These are phyloP conservation scores for Polymixis lichenea DNA, from an alignment of 2,888 invertebrate species.

Conservation along the genomic window DNA sequence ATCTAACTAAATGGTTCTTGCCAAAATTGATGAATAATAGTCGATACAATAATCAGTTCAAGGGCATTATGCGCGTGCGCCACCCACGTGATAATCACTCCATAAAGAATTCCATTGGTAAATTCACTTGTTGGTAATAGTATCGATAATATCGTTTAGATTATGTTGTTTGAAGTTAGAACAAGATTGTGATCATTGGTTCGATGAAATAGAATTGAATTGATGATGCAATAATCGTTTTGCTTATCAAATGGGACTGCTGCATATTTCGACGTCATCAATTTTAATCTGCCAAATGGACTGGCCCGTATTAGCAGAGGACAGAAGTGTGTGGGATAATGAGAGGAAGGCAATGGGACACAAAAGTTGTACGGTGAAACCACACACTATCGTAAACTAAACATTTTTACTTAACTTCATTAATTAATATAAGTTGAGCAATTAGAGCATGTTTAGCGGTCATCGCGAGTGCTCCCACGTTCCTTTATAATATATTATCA, in stretches of 20 bases:
- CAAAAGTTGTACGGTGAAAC: too few relatives aligned
- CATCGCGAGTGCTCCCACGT: too few relatives aligned
- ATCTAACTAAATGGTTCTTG: constrained; percentile 78
- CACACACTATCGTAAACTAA: too few relatives aligned
- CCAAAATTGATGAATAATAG: constrained; percentile 80
- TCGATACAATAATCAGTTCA: constrained; percentile 76
- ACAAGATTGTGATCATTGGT: constrained; percentile 33
- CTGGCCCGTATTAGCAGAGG: background rate
- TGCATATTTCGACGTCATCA: background rate
- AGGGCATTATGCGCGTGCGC: constrained; percentile 74
- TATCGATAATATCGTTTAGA: constrained; percentile 28
- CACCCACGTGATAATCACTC: constrained; percentile 68
- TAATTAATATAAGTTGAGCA: too few relatives aligned
- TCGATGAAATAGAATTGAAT: constrained; percentile 43
- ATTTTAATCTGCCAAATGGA: background rate
- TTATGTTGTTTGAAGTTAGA: constrained; percentile 21
- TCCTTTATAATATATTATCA: too few relatives aligned
- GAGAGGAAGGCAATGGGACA: too few relatives aligned
- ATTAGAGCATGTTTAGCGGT: too few relatives aligned
- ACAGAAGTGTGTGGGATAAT: background rate
- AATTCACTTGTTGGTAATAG: constrained; percentile 55
- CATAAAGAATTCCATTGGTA: constrained; percentile 49
- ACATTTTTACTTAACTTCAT: too few relatives aligned
- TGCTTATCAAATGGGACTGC: constrained; percentile 22
- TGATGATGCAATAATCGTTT: constrained; percentile 28